A percentile compares a stretch with the other conserved stretches of the same genome.
Conservation (phyloP, 2,888 invertebrate species). For the Aporophyla lueneburgensis region DNA sequence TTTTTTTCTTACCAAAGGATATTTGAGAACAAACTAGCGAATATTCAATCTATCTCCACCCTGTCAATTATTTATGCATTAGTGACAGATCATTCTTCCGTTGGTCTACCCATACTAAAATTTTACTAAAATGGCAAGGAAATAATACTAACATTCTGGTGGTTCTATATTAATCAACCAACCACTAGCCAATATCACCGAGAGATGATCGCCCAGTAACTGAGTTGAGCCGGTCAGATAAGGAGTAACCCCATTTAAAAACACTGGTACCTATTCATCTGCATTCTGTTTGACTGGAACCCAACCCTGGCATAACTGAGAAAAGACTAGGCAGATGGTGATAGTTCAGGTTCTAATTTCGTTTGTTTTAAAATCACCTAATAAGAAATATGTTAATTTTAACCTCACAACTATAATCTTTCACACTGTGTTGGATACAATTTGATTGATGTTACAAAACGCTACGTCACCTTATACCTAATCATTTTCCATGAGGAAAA, state of each 20-base stretch:
- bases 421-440: background rate
- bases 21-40: background rate
- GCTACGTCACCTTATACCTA: background rate
- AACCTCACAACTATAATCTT: no score
- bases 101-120: background rate
- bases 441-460: background rate
- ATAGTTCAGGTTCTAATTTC: background rate
- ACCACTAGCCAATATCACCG: no score
- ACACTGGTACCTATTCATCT: background rate
- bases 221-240: background rate
- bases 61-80: background rate
- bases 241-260: no score
- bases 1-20: no score
- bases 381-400: no score
- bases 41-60: background rate
- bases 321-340: background rate
- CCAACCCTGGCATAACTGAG: background rate
- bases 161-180: background rate
- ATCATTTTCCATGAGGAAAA: constrained; percentile 21
- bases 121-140: background rate
- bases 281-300: background rate
- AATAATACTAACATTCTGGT: background rate
- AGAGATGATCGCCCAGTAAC: background rate
- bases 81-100: background rate
- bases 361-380: no score